Conservation (phyloP, 92 coral and sea anemone species). For the Palythoa grandiflora region DNA sequence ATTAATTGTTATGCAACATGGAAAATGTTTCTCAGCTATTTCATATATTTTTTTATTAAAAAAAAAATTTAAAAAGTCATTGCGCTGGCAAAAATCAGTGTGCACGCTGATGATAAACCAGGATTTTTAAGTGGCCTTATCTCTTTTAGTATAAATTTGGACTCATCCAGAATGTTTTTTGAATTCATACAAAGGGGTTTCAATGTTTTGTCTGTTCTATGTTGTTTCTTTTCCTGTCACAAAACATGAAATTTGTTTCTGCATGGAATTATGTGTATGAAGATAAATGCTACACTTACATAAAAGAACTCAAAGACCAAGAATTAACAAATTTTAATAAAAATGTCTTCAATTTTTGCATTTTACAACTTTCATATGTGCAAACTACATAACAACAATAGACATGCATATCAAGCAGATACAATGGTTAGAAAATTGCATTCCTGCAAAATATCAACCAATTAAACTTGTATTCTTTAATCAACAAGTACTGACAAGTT, state of each 20-base stretch:
- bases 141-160: constrained; percentile 9
- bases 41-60: too few species aligned
- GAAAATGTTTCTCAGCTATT: too few species aligned
- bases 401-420: constrained; percentile 13
- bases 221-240: constrained; percentile 20
- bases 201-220: constrained; percentile 23
- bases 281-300: constrained; percentile 17
- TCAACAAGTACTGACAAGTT: constrained; percentile 1
- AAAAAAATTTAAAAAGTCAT: too few species aligned
- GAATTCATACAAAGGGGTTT: constrained; percentile 17
- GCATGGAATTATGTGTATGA: constrained; percentile 24
- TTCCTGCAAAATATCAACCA: constrained; percentile 24
- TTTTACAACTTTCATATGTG: constrained; percentile 19
- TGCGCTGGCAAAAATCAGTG: too few species aligned
- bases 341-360: constrained; percentile 20
- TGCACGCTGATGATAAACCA: too few species aligned
- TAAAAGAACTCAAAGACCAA: constrained; percentile 21
- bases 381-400: constrained; percentile 17
- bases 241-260: constrained; percentile 14
- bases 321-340: constrained; percentile 14
- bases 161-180: constrained; percentile 11
- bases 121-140: background rate
- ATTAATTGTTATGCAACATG: too few species aligned
- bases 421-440: constrained; percentile 18
- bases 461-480: background rate